Evolutionary conservation across 2,797 vertebrate genomes (phyloP), one percentile per base, ranked within the genome.

Genomic region (Delichon dasypus): DNA sequence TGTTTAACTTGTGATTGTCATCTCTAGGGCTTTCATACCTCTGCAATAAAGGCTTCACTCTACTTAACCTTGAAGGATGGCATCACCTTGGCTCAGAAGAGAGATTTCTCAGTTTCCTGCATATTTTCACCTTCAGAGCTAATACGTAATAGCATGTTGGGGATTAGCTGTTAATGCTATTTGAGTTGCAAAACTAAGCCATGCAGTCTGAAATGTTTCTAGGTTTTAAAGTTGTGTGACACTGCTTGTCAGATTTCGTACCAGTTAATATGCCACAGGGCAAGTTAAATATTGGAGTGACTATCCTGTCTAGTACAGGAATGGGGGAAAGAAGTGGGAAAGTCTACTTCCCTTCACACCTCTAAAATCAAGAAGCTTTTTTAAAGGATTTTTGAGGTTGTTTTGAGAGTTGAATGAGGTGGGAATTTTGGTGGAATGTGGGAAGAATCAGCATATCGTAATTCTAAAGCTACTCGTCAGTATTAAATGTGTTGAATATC

Each of bases 21-120:
- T 40, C 38, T 66, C 57, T 30, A 97, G 96, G 95, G 25, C 22
- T 42, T 97, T 72, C 50, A 57, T 61, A 30, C 66, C 4, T 94
- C 85, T 74, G 96, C 94, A 92, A 67, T 98, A 84, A 87, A 80
- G 40, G 75, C 89, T 61, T 96, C 93, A 4, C 81, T 98, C 42
- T 73, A 87, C 61, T 62, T 97, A 71, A 81, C 44, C 55, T 42
- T 97, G 88, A 97, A 96, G 77, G 96, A 97, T 81, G 82, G 13
- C 15, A 10, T 78, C 75, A 92, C 89, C 61, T 75, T 91, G 82
- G 78, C 45, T 44, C 70, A 91, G 6, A 97, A 66, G 84, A 96
- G 23, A 47, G 36, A 96, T 30, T 97, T 97, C 76, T 97, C 91
- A 5, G 2, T 97, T 78, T 95, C 96, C 85, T 98, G 97, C 95